Conservation (phyloP, 2,888 invertebrate species). For the Petrophora chlorosata region DNA sequence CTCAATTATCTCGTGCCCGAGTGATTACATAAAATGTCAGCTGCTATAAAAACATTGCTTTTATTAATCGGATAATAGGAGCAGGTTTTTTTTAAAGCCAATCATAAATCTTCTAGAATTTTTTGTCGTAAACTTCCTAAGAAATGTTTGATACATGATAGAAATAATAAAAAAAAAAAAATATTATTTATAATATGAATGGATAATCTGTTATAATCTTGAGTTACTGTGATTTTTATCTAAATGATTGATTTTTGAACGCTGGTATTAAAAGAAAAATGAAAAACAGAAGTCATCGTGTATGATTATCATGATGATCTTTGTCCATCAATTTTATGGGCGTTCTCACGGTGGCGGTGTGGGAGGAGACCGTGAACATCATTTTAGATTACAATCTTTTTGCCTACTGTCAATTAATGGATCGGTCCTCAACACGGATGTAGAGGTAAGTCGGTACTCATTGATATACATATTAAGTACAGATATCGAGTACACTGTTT, state of each 20-base stretch:
- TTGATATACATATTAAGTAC: conserved; percentile 45
- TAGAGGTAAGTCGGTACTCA: conserved; percentile 46
- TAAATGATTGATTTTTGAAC: conserved; percentile 6
- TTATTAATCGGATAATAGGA: conserved; percentile 27
- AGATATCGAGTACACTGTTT: conserved; percentile 59
- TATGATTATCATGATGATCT: background rate
- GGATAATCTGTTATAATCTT: conserved; percentile 9
- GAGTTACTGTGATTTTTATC: conserved; percentile 9
- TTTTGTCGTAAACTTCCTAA: conserved; percentile 6
- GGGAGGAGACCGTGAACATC: background rate
- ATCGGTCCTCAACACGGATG: conserved; percentile 21
- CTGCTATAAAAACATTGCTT: conserved; percentile 21
- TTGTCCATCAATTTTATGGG: conserved; percentile 10
- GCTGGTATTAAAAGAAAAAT: too few relatives aligned
- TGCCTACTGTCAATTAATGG: conserved; percentile 9
- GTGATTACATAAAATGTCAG: conserved; percentile 31
- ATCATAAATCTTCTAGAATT: conserved; percentile 13
- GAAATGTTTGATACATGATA: conserved; percentile 6
- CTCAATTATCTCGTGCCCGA: conserved; percentile 29
- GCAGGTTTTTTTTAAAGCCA: conserved; percentile 28
- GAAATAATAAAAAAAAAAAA: background rate
- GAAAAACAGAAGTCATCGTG: too few relatives aligned
- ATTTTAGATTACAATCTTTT: conserved; percentile 8
- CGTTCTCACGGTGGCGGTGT: conserved; percentile 11
- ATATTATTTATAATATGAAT: background rate